These are phyloP conservation scores for Trichogramma evanescens DNA, from an alignment of 2,888 invertebrate species.

Conservation along the genomic window DNA sequence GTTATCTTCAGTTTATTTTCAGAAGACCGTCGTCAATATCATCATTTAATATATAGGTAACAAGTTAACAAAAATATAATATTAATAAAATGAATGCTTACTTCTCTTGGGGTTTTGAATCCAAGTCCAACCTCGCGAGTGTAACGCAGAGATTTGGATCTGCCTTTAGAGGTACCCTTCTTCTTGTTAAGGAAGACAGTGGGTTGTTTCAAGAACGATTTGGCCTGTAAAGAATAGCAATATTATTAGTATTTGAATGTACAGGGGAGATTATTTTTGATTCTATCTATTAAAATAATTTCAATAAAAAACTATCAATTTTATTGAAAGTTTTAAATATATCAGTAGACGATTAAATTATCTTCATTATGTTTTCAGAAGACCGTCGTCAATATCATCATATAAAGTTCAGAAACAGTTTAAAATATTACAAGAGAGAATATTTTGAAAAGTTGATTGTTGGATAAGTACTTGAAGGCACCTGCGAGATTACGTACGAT, in stretches of 20 bases:
- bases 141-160: conserved; percentile 72
- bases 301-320: conserved; percentile 6
- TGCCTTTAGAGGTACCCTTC: conserved; percentile 66
- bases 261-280: conserved; percentile 4
- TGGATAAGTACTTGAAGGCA: too few relatives aligned
- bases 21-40: conserved; percentile 63
- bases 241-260: conserved; percentile 1
- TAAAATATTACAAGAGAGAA: not conserved
- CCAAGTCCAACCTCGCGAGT: conserved; percentile 90
- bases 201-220: conserved; percentile 85
- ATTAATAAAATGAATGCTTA: conserved; percentile 38
- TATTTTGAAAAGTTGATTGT: not conserved
- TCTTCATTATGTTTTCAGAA: conserved; percentile 55
- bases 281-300: not conserved
- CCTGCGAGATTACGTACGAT: too few relatives aligned
- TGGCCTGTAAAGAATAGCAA: not conserved
- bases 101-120: conserved; percentile 90
- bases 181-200: conserved; percentile 92
- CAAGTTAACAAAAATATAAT: not conserved
- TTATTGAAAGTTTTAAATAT: not conserved
- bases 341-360: conserved; percentile 36
- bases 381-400: conserved; percentile 76
- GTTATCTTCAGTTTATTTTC: conserved; percentile 48
- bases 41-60: not conserved
- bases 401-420: conserved; percentile 24